Percentiles rank a stretch among this genome's conserved stretches.
These are phyloP conservation scores for Pterobdella sp. DNA, from an alignment of 2,888 invertebrate genomes.

Conservation along the genomic window DNA sequence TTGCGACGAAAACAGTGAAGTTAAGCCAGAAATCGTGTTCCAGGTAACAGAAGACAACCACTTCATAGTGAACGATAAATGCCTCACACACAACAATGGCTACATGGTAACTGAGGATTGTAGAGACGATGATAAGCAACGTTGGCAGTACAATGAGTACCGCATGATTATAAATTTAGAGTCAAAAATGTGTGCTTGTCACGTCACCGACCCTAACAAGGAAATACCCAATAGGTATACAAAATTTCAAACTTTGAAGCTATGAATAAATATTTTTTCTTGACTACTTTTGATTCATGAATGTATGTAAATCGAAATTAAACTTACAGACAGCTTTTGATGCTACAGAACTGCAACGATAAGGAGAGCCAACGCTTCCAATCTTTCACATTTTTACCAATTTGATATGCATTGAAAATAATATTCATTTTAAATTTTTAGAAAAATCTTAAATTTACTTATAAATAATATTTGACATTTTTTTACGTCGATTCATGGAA, in stretches of 20 bases:
- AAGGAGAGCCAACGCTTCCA: neutral
- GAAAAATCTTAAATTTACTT: neutral
- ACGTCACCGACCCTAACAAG: constrained; percentile 39
- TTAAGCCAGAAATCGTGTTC: constrained; percentile 31
- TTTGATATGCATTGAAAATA: neutral
- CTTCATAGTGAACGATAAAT: constrained; percentile 30
- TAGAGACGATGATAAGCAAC: constrained; percentile 27
- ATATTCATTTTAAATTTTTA: neutral
- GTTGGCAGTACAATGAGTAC: constrained; percentile 28
- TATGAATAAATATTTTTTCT: too few species aligned
- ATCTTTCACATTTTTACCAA: neutral
- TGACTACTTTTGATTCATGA: too few species aligned
- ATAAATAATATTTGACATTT: too few species aligned
- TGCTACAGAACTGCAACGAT: neutral
- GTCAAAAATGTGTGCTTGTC: constrained; percentile 35
- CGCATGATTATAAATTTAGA: constrained; percentile 28
- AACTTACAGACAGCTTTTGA: constrained; percentile 5
- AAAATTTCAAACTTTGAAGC: too few species aligned
- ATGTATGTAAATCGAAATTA: too few species aligned
- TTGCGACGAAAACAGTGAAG: constrained; percentile 31
- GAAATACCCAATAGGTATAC: constrained; percentile 32
- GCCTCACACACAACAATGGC: constrained; percentile 31
- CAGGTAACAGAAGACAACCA: constrained; percentile 32
- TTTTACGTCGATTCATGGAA: too few species aligned
- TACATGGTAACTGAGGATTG: constrained; percentile 34